phyloP scores from a whole-genome alignment of 1,140 invertebrate species.

The Planococcus citri region DNA sequence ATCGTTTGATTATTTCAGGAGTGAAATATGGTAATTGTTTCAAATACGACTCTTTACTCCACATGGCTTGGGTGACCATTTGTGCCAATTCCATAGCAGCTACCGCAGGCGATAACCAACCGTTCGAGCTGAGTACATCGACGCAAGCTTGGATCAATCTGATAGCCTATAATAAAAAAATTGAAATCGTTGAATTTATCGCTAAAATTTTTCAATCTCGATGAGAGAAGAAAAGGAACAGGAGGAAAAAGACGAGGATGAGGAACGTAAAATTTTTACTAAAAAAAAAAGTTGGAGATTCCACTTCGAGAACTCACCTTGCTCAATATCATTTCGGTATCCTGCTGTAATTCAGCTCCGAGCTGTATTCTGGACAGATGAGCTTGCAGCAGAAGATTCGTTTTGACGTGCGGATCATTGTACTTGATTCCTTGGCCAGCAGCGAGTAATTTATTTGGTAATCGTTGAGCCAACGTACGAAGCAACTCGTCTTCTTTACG shows the following conservation, averaged over 20 bases:
- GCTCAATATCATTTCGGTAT: conserved; percentile 80
- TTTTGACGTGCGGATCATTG: conserved; percentile 96
- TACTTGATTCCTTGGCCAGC: conserved; percentile 52
- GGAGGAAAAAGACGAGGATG: too few relatives aligned
- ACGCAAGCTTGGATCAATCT: conserved; percentile 96
- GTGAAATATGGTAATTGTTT: conserved; percentile 95
- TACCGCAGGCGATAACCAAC: conserved; percentile 94
- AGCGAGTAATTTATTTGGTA: conserved; percentile 61
- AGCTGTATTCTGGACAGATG: conserved; percentile 89
- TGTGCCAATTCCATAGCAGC: conserved; percentile 99
- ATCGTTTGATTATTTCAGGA: conserved; percentile 76
- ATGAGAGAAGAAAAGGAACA: neutral
- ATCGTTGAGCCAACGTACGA: conserved; percentile 57
- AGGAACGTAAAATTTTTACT: too few relatives aligned
- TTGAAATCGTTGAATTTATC: neutral
- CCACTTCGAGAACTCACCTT: conserved; percentile 40
- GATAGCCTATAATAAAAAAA: conserved; percentile 42
- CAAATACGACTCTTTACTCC: conserved; percentile 95
- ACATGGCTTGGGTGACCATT: conserved; percentile 99
- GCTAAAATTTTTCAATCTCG: neutral
- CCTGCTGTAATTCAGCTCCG: conserved; percentile 89
- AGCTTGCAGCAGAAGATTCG: conserved; percentile 89
- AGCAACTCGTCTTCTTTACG: conserved; percentile 90
- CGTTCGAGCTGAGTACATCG: conserved; percentile 94
- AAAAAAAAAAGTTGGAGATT: too few relatives aligned